Base-by-base conservation (phyloP, 2,888 invertebrate genomes). In the Oxyteleia sp. region DNA sequence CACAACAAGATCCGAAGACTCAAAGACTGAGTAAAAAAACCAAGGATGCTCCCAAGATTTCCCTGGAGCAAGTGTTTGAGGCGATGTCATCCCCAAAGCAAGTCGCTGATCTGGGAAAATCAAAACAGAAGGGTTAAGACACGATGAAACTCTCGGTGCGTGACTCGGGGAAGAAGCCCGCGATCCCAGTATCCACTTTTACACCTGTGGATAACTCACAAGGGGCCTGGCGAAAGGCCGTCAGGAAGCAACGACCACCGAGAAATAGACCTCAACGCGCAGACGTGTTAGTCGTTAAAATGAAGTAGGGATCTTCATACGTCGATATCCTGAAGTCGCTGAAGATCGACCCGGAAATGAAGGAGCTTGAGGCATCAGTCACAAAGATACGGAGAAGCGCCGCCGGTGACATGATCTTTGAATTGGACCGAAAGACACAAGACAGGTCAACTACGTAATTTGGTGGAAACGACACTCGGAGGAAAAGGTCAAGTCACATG, bases 301-400 rank as follows among this genome's bases (percentile, higher is more conserved):
- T n/a, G 4, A 11, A 26, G 51, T 26, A 51, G n/a, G 13, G 29
- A 13, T 5, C 29, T 13, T 26, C 55, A 8, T 55, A 55, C 13
- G 35, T 18, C 4, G 29, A 51, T 26, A 51, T 51, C n/a, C 29
- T 51, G 10, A 32, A 29, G 11, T 15, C 35, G 1, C 16, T 55
- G 32, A 55, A 35, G 35, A 35, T 1, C 8, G 35, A 32, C 13
- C 43, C 43, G 8, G 61, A 1, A 5, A 13, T 61, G 61, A 61
- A 43, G 29, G 61, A 61, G 11, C 23, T 61, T 3, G 43, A 26
- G 0, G 7, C 41, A 8, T 38, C 11, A 1, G 43, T 61, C 2
- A 13, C 2, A 11, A 35, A 20, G 20, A 16, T 57, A 1, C 5
- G 57, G 2, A 35, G 18, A 16, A 41, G 1, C 3, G 43, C 23